Base-by-base conservation (phyloP, 1,140 invertebrate genomes). In the Drosophila orena region DNA sequence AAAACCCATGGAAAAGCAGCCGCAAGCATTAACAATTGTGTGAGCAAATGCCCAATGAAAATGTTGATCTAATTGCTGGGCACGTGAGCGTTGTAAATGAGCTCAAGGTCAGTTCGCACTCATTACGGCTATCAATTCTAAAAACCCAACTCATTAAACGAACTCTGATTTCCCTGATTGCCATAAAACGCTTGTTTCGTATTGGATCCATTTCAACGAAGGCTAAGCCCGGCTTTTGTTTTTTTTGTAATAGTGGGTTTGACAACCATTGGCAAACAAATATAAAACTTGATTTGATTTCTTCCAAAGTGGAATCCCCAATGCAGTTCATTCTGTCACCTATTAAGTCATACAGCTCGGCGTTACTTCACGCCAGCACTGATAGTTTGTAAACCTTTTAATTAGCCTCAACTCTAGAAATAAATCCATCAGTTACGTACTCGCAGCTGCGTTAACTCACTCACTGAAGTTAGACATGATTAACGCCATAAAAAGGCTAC, bases 11-110 rank as follows among this genome's bases (percentile, higher is more conserved):
- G 52, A 52, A 76, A 71, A 69, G 43, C 20, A 49, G 34, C 44
- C 44, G 10, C 15, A n/a, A 17, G 44, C 55, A 34, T 60, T 71
- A 15, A 42, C 59, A 69, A 77, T 68, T 43, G 44, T 72, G 61
- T 64, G 54, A 74, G 64, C 68, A 34, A 46, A 50, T 46, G 68
- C 22, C 44, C 11, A 58, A 76, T 54, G 64, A 54, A 64, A 85
- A 64, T 27, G 20, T 47, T 65, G 44, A 79, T 88, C 79, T 69
- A 88, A 89, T 77, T 81, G 68, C 59, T 55, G 55, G 42, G 22
- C 55, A 77, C 81, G 81, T 80, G 54, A 80, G 62, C 46, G 65
- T 17, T 62, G 77, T 46, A 66, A 80, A 64, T 69, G 40, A 44
- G 55, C 54, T 49, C 65, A 85, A 79, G 80, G 80, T 77, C 77